Percentiles rank a stretch among this genome's conserved stretches.
Evolutionary conservation across 2,113 vertebrate genomes (phyloP).

Genomic region (Thermophis baileyi): DNA sequence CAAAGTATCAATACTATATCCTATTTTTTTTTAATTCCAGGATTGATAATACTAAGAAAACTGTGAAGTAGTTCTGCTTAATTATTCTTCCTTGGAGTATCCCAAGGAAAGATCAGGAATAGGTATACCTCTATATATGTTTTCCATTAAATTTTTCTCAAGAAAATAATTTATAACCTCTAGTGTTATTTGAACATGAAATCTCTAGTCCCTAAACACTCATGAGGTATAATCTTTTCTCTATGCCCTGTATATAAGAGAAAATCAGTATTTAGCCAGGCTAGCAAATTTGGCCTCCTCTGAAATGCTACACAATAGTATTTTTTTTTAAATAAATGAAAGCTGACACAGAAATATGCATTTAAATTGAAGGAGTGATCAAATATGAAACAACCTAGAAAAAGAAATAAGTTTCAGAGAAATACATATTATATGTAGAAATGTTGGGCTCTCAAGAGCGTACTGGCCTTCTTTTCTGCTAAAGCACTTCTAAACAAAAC

Average conservation of each 20-base stretch:
- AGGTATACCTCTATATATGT: background rate
- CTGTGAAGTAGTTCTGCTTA: background rate
- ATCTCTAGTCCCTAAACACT: background rate
- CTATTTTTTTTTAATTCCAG: background rate
- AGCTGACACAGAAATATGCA: background rate
- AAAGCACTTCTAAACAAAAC: constrained; percentile 32
- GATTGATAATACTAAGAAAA: background rate
- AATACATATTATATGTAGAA: background rate
- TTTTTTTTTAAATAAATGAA: background rate
- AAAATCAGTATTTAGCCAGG: background rate
- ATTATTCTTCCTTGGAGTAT: background rate
- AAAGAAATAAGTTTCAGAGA: background rate
- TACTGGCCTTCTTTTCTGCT: background rate
- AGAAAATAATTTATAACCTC: background rate
- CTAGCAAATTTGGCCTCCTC: background rate
- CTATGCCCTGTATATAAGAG: background rate
- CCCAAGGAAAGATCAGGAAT: background rate
- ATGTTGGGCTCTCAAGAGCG: background rate
- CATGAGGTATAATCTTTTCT: background rate
- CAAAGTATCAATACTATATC: background rate
- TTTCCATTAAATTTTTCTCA: background rate
- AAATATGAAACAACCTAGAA: background rate
- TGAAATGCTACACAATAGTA: background rate
- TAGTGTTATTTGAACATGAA: background rate
- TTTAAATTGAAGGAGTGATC: background rate